Conservation (phyloP, 2,888 invertebrate species). For the Melipona bicolor region DNA sequence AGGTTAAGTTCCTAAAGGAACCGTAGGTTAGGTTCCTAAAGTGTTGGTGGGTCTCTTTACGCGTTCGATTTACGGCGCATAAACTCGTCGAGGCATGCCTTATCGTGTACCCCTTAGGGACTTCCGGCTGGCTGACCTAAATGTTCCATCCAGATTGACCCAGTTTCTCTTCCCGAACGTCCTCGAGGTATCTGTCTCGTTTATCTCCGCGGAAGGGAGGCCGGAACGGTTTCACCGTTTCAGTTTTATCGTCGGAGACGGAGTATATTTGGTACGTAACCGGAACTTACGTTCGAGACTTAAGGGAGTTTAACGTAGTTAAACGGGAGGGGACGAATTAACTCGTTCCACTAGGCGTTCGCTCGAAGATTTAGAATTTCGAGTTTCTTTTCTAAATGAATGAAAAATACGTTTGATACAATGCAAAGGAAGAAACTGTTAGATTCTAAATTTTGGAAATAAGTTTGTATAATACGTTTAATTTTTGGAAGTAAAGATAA, state of each 20-base stretch:
- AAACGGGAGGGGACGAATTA: neutral
- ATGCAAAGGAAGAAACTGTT: too few relatives aligned
- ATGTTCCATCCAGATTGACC: slow-evolving; percentile 13
- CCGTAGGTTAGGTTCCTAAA: neutral
- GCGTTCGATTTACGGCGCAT: neutral
- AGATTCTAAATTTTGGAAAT: too few relatives aligned
- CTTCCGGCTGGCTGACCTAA: slow-evolving; percentile 5
- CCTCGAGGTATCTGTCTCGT: neutral
- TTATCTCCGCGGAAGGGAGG: neutral
- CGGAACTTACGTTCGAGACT: neutral
- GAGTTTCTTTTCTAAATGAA: too few relatives aligned
- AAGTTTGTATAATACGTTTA: too few relatives aligned
- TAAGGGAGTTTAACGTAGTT: neutral
- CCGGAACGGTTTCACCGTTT: neutral
- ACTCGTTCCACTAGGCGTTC: neutral
- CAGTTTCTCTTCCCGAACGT: slow-evolving; percentile 10
- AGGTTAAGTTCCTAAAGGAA: neutral
- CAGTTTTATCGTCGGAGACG: neutral
- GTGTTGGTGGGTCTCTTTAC: neutral
- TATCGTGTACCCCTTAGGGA: slow-evolving; percentile 10
- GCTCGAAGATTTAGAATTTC: too few relatives aligned
- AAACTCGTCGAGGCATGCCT: neutral
- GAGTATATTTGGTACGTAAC: neutral
- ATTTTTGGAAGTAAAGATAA: too few relatives aligned
- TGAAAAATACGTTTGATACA: too few relatives aligned